A percentile compares a stretch with the other conserved stretches of the same genome.
These are phyloP conservation scores for Ammodytes dubius DNA, from an alignment of 2,113 vertebrate genomes.

Conservation along the genomic window DNA sequence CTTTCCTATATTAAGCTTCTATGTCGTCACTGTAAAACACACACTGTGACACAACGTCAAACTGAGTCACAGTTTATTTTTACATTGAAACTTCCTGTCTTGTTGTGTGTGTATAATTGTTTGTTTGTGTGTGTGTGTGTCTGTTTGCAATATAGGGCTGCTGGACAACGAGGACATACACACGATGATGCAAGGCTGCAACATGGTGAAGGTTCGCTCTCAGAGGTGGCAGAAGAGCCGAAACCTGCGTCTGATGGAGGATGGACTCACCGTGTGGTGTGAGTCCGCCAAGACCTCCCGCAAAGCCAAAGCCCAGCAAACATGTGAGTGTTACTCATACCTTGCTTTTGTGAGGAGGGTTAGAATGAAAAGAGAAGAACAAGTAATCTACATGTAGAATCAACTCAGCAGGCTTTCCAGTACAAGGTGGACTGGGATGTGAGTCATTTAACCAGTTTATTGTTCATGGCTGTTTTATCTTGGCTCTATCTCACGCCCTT, in stretches of 20 bases:
- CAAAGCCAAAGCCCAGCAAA: slow-evolving; percentile 85
- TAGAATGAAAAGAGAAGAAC: slow-evolving; percentile 38
- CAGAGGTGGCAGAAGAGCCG: slow-evolving; percentile 87
- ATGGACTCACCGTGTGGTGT: slow-evolving; percentile 92
- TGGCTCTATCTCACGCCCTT: slow-evolving; percentile 14
- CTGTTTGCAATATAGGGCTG: slow-evolving; percentile 83
- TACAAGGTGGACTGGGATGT: background rate
- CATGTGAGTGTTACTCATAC: slow-evolving; percentile 87
- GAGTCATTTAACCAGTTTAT: slow-evolving; percentile 20
- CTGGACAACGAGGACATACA: slow-evolving; percentile 91
- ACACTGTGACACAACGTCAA: background rate
- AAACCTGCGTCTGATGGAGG: slow-evolving; percentile 90
- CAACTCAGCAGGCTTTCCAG: slow-evolving; percentile 1
- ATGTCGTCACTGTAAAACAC: background rate
- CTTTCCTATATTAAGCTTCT: background rate
- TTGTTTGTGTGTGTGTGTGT: background rate
- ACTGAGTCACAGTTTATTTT: background rate
- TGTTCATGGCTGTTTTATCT: slow-evolving; percentile 47
- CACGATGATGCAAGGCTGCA: slow-evolving; percentile 91
- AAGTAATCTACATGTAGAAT: slow-evolving; percentile 8
- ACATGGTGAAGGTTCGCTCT: slow-evolving; percentile 91
- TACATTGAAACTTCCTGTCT: background rate
- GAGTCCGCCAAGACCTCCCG: slow-evolving; percentile 87
- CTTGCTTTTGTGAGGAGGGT: background rate
- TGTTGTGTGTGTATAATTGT: background rate